Base-by-base conservation (phyloP, 2,888 invertebrate species). In the Hyles lineata region DNA sequence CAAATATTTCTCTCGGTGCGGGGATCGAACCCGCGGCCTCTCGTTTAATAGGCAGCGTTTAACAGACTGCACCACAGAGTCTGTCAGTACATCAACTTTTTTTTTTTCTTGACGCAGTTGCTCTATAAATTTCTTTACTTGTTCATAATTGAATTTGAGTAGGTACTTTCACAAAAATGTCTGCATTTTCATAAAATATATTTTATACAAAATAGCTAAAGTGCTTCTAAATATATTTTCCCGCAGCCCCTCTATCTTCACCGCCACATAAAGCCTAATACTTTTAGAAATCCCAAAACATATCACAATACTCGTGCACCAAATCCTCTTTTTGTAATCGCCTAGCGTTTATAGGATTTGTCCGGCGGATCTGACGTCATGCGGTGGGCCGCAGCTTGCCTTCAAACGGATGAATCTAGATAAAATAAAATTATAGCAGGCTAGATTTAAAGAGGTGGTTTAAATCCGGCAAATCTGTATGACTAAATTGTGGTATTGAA, bases 311-410 rank as follows among this genome's bases (percentile, higher is more conserved):
- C 43, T 50, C 43, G 63, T 11, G 21, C 23, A 67, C 17, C 6
- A 67, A 67, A 67, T 50, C 50, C 43, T 17, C 50, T 67, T 50
- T 63, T 67, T 67, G 67, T 67, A 67, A 67, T 50, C 67, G 43
- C 43, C 43, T 23, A 67, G 43, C 43, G 43, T 23, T 67, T 21
- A 50, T 23, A 43, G 17, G 67, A 67, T 67, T 67, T 43, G 21
- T n/a, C 63, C 43, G 43, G 11, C 43, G 55, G 43, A 23, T 23
- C 23, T 67, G 67, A 50, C 17, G 23, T 8, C 19, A 23, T 43
- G 23, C 50, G 43, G 43, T 17, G 50, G 23, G 43, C 50, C 23
- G 23, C 21, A 21, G 43, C 67, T 43, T 43, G 67, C 43, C 67
- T 67, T 67, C 50, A 17, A 67, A 17, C 15, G 43, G 67, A 67